phyloP scores from a whole-genome alignment of 35 echinoderm and acorn worm genomes.

The Amphiura filiformis region DNA sequence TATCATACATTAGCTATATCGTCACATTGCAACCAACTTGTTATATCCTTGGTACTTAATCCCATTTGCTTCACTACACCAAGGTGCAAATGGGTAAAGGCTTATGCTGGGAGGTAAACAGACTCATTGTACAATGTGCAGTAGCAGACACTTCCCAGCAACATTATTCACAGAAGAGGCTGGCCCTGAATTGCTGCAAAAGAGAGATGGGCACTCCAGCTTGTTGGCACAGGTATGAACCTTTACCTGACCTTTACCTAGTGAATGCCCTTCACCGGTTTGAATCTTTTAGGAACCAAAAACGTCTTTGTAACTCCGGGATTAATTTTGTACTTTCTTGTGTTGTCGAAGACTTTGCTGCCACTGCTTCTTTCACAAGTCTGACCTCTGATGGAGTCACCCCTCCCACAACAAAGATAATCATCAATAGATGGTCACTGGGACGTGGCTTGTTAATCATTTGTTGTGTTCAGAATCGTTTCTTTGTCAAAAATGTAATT shows the following conservation, averaged over 20 bases:
- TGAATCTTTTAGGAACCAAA: too few species aligned
- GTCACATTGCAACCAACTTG: not conserved
- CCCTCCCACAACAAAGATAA: constrained; percentile 81
- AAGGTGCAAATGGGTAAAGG: not conserved
- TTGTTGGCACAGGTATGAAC: too few species aligned
- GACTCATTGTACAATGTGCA: too few species aligned
- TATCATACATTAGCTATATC: not conserved
- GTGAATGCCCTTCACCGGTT: too few species aligned
- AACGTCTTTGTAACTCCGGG: too few species aligned
- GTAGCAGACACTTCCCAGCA: not conserved
- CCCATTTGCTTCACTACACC: too few species aligned
- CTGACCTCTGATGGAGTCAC: constrained; percentile 80
- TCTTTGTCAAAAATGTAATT: too few species aligned
- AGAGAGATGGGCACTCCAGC: too few species aligned
- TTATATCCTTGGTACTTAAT: not conserved
- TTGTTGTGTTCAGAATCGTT: too few species aligned
- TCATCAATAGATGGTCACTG: constrained; percentile 69
- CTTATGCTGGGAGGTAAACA: too few species aligned
- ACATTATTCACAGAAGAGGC: not conserved
- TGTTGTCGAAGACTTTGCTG: constrained; percentile 44
- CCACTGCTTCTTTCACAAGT: constrained; percentile 64
- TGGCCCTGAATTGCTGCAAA: not conserved
- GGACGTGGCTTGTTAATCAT: constrained; percentile 85
- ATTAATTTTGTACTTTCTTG: constrained; percentile 49
- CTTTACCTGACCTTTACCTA: too few species aligned